A percentile compares a stretch with the other conserved stretches of the same genome.
Evolutionary conservation across 2,797 vertebrate genomes (phyloP).

Genomic region (Gouania willdenowi): DNA sequence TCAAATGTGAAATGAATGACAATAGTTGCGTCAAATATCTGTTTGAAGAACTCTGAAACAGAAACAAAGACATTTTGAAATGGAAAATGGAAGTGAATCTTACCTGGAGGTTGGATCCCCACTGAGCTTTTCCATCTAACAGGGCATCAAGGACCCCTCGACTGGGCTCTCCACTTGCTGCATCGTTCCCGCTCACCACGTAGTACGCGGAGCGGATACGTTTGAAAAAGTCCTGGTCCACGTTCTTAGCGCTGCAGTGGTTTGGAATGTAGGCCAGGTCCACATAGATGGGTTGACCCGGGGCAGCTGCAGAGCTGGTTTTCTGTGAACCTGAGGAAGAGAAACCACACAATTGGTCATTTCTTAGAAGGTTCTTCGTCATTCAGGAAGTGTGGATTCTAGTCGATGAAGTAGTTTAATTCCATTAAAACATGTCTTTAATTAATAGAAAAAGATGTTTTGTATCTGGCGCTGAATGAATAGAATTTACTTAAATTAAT

Average conservation of each 20-base stretch:
- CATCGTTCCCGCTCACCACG: slow-evolving; percentile 95
- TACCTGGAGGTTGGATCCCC: slow-evolving; percentile 98
- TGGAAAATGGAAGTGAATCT: too few relatives aligned
- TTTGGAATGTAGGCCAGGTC: slow-evolving; percentile 98
- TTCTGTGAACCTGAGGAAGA: slow-evolving; percentile 79
- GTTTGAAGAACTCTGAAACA: too few relatives aligned
- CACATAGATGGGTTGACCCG: slow-evolving; percentile 88
- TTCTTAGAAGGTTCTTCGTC: not conserved
- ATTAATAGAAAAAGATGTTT: too few relatives aligned
- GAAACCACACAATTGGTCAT: too few relatives aligned
- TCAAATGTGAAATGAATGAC: too few relatives aligned
- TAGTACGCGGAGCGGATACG: slow-evolving; percentile 93
- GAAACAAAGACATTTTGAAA: too few relatives aligned
- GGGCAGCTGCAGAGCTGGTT: slow-evolving; percentile 68
- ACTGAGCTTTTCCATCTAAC: slow-evolving; percentile 95
- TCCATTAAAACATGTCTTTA: too few relatives aligned
- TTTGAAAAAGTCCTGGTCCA: slow-evolving; percentile 95
- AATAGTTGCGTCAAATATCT: too few relatives aligned
- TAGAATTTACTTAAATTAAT: too few relatives aligned
- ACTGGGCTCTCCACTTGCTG: slow-evolving; percentile 86
- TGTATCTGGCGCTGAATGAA: too few relatives aligned
- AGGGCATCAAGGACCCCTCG: slow-evolving; percentile 89
- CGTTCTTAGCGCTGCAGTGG: slow-evolving; percentile 97
- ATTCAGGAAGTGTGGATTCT: not conserved
- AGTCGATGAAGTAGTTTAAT: too few relatives aligned